Evolutionary conservation across 92 coral and sea anemone species (phyloP).

Genomic region (Blastomussa wellsi): DNA sequence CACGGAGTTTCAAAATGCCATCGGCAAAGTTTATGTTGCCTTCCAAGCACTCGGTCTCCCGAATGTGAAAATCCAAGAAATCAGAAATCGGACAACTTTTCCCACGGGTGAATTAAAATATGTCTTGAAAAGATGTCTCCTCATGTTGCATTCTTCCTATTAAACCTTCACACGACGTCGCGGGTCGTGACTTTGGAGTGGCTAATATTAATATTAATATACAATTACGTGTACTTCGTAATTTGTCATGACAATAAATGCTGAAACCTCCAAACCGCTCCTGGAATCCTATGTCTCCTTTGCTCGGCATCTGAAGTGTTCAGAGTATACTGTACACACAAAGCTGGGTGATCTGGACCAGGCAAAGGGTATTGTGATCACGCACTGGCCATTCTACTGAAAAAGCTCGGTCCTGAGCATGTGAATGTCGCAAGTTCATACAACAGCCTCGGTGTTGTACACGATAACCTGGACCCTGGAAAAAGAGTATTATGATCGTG

Average conservation of each 20-base stretch:
- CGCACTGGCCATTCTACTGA: neutral
- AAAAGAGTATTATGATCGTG: neutral
- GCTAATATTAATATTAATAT: neutral
- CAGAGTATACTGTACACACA: neutral
- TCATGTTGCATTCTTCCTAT: neutral
- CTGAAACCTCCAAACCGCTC: constrained; percentile 31
- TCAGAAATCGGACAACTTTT: constrained; percentile 39
- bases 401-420: neutral
- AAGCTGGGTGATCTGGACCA: neutral
- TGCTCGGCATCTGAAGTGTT: constrained; percentile 34
- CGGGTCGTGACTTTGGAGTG: neutral
- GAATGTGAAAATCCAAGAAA: constrained; percentile 13
- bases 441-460: neutral
- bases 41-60: constrained; percentile 21
- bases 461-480: neutral
- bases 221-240: neutral
- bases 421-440: neutral
- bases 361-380: neutral
- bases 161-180: constrained; percentile 18
- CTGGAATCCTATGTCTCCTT: constrained; percentile 53
- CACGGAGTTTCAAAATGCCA: constrained; percentile 22
- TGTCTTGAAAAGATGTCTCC: neutral
- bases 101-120: constrained; percentile 28
- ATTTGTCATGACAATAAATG: constrained; percentile 55
- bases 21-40: neutral